A percentile compares a stretch with the other conserved stretches of the same genome.
Evolutionary conservation across 2,888 invertebrate species (phyloP).

Genomic region (Halictus ligatus): DNA sequence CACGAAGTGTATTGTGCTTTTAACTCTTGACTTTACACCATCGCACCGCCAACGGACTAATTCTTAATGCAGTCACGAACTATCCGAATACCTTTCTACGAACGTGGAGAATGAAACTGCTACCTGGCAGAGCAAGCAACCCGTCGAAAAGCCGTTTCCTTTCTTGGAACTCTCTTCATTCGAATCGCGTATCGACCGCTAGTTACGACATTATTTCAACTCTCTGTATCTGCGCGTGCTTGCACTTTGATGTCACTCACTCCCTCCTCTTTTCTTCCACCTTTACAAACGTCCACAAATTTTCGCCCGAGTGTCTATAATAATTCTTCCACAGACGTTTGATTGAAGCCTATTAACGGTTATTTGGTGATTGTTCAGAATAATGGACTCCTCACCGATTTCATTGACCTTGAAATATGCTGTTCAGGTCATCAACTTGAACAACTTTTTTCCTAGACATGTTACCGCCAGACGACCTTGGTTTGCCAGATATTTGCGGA

Average conservation of each 20-base stretch:
- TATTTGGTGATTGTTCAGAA: no score
- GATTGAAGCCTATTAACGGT: no score
- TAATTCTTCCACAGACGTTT: no score
- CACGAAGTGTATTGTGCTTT: not conserved
- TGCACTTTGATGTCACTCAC: slow-evolving; percentile 21
- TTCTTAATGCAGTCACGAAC: slow-evolving; percentile 52
- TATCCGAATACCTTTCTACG: slow-evolving; percentile 33
- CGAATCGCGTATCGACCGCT: slow-evolving; percentile 57
- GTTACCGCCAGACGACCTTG: no score
- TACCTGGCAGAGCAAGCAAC: slow-evolving; percentile 10
- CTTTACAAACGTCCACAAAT: not conserved
- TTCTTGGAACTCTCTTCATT: slow-evolving; percentile 53
- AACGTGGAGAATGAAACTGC: slow-evolving; percentile 47
- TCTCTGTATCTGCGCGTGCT: slow-evolving; percentile 36
- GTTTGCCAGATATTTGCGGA: no score
- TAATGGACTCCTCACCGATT: no score
- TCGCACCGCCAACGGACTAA: not conserved
- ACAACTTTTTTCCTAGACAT: no score
- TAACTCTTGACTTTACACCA: not conserved
- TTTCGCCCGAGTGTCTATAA: not conserved
- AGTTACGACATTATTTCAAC: slow-evolving; percentile 58
- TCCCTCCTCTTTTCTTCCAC: not conserved
- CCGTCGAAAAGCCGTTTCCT: slow-evolving; percentile 28
- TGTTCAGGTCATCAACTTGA: no score
- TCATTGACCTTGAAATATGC: no score